A percentile compares a stretch with the other conserved stretches of the same genome.
Evolutionary conservation across 2,888 invertebrate species (phyloP).

Genomic region (Halocaridina rubra): DNA sequence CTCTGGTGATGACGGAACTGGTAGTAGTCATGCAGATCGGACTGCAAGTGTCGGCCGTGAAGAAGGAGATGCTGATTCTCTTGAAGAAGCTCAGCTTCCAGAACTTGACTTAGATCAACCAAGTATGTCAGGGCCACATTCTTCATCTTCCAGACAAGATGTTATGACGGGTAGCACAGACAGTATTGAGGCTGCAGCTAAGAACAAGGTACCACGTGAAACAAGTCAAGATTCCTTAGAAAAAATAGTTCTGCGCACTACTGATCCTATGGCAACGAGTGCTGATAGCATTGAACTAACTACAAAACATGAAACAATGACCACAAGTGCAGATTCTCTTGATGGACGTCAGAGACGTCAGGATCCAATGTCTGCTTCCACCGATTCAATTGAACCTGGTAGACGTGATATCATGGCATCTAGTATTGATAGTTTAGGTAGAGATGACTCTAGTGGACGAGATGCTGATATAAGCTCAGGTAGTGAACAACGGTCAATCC

Average conservation of each 20-base stretch:
- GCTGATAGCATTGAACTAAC: constrained; percentile 67
- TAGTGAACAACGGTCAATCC: constrained; percentile 64
- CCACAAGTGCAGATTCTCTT: constrained; percentile 78
- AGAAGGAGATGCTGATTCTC: constrained; percentile 62
- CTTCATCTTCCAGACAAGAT: constrained; percentile 19
- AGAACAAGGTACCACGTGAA: constrained; percentile 26
- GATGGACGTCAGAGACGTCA: constrained; percentile 68
- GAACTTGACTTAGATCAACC: constrained; percentile 71
- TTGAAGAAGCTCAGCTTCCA: constrained; percentile 70
- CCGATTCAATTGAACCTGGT: constrained; percentile 72
- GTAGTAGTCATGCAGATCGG: constrained; percentile 71
- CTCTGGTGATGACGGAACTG: constrained; percentile 61
- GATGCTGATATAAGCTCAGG: constrained; percentile 64
- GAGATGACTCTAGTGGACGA: constrained; percentile 67
- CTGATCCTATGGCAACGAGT: constrained; percentile 58
- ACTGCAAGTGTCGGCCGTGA: constrained; percentile 68
- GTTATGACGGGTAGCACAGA: constrained; percentile 32
- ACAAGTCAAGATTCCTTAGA: constrained; percentile 60
- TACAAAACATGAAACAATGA: constrained; percentile 67
- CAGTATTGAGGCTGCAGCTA: constrained; percentile 36
- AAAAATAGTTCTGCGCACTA: constrained; percentile 36
- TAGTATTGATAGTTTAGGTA: constrained; percentile 63
- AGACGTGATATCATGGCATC: constrained; percentile 64
- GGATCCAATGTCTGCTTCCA: constrained; percentile 69
- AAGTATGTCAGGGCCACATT: constrained; percentile 26